Evolutionary conservation across 2,888 invertebrate genomes (phyloP).

Genomic region (Cephus pygmeus): DNA sequence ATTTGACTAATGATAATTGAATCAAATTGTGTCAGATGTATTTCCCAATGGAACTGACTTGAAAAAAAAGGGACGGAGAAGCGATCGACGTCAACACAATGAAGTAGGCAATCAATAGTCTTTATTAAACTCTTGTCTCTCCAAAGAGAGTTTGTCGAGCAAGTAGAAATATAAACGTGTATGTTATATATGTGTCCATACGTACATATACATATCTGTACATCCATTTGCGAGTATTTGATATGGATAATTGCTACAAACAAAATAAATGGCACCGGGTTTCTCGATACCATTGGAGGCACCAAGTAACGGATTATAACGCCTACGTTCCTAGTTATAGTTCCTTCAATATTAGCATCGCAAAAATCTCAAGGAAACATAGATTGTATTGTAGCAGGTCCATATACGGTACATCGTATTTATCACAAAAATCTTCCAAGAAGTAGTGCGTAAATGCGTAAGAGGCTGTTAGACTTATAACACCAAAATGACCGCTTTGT

Average conservation of each 20-base stretch:
- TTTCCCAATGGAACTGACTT: background rate
- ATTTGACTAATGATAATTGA: background rate
- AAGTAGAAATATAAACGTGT: background rate
- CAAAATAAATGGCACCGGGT: background rate
- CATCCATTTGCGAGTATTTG: background rate
- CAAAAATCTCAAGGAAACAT: constrained; percentile 57
- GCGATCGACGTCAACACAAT: background rate
- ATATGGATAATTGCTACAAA: background rate
- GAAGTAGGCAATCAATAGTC: background rate
- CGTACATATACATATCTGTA: background rate
- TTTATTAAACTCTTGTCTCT: background rate
- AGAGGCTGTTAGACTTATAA: constrained; percentile 54
- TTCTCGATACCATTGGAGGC: background rate
- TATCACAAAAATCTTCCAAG: constrained; percentile 59
- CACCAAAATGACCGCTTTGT: constrained; percentile 45
- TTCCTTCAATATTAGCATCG: constrained; percentile 52
- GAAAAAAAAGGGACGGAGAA: background rate
- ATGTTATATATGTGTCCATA: background rate
- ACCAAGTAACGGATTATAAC: background rate
- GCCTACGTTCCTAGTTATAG: constrained; percentile 27
- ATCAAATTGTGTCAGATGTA: background rate
- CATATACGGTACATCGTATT: constrained; percentile 57
- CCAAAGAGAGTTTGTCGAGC: background rate
- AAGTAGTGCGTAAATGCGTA: constrained; percentile 53
- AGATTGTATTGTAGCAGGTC: constrained; percentile 59